Conservation (phyloP, 2,113 vertebrate species). For the Calonectris borealis region DNA sequence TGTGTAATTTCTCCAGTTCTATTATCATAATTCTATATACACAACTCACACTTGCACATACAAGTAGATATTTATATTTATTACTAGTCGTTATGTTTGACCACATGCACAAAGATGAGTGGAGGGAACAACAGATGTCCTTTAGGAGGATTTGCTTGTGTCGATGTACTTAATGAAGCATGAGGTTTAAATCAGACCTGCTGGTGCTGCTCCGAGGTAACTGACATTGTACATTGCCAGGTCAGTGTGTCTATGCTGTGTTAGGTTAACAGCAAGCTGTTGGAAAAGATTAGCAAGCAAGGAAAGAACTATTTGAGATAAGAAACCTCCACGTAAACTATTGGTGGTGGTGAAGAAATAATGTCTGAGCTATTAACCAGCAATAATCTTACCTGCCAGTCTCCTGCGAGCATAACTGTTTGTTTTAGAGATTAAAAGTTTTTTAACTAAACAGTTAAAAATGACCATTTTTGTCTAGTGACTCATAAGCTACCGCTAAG, state of each 20-base stretch:
- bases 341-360: background rate
- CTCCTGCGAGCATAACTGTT: background rate
- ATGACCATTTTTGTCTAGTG: background rate
- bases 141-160: background rate
- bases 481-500: background rate
- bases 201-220: background rate
- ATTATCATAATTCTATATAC: background rate
- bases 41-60: background rate
- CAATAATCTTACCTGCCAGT: background rate
- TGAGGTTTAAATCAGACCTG: background rate
- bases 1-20: background rate
- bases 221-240: background rate
- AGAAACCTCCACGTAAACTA: background rate
- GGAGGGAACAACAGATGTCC: background rate
- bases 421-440: background rate
- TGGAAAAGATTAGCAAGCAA: background rate
- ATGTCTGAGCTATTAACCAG: background rate
- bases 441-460: background rate
- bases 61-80: background rate
- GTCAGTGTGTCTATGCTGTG: rapidly evolving
- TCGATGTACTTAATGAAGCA: background rate
- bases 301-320: background rate
- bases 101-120: background rate
- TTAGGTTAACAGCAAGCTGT: background rate
- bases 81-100: background rate